Conservation (phyloP, 2,113 vertebrate species). For the Scortum barcoo region DNA sequence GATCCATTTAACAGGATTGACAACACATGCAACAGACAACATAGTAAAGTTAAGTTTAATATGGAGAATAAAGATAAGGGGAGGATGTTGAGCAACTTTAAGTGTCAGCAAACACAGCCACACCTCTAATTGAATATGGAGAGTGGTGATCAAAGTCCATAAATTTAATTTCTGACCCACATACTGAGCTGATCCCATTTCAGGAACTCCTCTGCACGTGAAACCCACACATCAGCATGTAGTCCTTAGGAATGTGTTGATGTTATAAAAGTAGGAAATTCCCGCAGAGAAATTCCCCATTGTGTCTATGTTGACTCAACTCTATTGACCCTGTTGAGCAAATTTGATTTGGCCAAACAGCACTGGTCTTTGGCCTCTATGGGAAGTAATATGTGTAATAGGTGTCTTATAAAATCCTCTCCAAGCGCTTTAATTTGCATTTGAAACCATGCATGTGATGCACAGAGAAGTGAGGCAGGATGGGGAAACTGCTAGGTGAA, state of each 20-base stretch:
- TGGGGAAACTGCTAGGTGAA: not conserved
- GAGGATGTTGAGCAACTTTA: too few species aligned
- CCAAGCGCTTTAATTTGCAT: not conserved
- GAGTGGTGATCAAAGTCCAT: too few species aligned
- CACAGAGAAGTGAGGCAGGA: not conserved
- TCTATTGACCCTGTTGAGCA: conserved; percentile 5
- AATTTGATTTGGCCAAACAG: conserved; percentile 38
- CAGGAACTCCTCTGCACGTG: too few species aligned
- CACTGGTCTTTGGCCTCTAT: not conserved
- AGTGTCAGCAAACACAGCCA: too few species aligned
- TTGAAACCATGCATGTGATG: not conserved
- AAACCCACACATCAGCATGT: not conserved
- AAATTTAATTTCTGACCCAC: not conserved
- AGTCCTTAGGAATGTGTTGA: conserved; percentile 19
- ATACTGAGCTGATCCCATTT: not conserved
- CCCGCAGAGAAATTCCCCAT: not conserved
- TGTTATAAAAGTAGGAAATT: not conserved
- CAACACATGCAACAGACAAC: too few species aligned
- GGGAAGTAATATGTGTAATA: not conserved
- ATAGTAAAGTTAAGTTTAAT: too few species aligned
- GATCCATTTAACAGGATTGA: too few species aligned
- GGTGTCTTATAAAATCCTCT: not conserved
- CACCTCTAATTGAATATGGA: too few species aligned
- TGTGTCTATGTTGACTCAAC: conserved; percentile 4
- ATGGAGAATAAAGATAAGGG: too few species aligned